Conservation (phyloP, 2,113 vertebrate genomes). For the Grammomys dolichurus region DNA sequence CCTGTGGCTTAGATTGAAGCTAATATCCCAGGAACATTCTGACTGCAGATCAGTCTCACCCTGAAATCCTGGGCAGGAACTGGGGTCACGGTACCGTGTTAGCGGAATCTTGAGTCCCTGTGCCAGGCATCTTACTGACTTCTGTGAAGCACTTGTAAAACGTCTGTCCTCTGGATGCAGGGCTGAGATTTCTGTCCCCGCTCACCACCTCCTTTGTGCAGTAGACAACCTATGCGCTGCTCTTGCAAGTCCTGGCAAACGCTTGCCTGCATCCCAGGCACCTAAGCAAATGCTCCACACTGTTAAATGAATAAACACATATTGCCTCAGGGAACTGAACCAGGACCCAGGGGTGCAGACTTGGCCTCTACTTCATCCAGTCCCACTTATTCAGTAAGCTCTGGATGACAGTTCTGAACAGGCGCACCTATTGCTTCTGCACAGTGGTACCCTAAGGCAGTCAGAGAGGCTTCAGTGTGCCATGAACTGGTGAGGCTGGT, state of each 20-base stretch:
- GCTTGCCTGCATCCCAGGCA: neutral
- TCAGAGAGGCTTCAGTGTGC: neutral
- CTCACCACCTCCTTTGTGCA: neutral
- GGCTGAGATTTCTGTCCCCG: neutral
- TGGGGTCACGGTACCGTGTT: fast-evolving
- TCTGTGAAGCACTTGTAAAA: neutral
- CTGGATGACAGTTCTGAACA: neutral
- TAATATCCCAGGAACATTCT: neutral
- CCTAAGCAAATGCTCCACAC: neutral
- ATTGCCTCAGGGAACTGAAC: neutral
- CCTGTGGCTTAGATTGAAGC: neutral
- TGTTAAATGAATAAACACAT: neutral
- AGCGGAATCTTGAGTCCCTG: neutral
- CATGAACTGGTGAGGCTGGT: neutral
- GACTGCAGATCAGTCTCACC: neutral
- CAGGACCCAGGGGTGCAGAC: neutral
- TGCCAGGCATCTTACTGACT: neutral
- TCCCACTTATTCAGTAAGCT: neutral
- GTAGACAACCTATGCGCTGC: neutral
- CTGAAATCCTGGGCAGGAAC: neutral
- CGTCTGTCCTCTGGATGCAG: neutral
- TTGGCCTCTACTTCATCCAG: neutral
- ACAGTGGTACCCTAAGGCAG: neutral
- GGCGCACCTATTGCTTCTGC: neutral
- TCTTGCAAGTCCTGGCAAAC: neutral